Evolutionary conservation across 2,113 vertebrate species (phyloP).

Genomic region (Mixornis gularis): DNA sequence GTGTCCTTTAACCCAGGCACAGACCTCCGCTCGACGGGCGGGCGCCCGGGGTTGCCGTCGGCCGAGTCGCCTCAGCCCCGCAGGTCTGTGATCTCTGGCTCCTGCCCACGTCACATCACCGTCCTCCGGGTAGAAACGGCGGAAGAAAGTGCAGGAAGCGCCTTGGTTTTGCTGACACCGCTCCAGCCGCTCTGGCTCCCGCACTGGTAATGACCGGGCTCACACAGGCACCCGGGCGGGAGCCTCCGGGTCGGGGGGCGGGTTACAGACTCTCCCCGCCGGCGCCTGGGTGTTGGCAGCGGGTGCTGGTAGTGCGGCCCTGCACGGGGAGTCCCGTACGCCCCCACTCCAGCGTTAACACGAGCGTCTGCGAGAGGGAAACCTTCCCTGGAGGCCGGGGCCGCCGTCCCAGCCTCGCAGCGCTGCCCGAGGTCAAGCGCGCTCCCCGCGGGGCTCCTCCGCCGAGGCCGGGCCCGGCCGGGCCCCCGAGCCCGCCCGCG

Average conservation of each 20-base stretch:
- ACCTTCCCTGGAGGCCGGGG: accelerated
- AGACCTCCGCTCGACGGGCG: not conserved
- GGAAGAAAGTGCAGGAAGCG: not conserved
- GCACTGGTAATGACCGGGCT: accelerated
- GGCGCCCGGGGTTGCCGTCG: accelerated
- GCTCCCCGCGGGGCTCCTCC: too few species aligned
- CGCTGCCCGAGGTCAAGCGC: not conserved
- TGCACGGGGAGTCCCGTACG: accelerated
- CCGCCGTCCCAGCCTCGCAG: not conserved
- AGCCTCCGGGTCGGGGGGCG: not conserved
- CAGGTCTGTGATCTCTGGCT: not conserved
- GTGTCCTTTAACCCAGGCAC: not conserved
- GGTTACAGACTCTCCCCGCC: too few species aligned
- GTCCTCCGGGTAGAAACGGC: not conserved
- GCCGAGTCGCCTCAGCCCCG: not conserved
- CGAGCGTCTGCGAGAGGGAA: too few species aligned
- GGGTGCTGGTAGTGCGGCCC: not conserved
- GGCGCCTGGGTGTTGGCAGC: not conserved
- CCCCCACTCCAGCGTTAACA: accelerated
- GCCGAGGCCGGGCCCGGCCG: too few species aligned
- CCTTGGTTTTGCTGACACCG: not conserved
- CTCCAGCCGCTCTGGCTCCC: not conserved
- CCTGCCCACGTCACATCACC: not conserved
- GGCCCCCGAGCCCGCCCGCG: too few species aligned
- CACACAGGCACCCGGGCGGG: accelerated